phyloP scores from a whole-genome alignment of 2,888 invertebrate genomes.

The Mythimna loreyi region DNA sequence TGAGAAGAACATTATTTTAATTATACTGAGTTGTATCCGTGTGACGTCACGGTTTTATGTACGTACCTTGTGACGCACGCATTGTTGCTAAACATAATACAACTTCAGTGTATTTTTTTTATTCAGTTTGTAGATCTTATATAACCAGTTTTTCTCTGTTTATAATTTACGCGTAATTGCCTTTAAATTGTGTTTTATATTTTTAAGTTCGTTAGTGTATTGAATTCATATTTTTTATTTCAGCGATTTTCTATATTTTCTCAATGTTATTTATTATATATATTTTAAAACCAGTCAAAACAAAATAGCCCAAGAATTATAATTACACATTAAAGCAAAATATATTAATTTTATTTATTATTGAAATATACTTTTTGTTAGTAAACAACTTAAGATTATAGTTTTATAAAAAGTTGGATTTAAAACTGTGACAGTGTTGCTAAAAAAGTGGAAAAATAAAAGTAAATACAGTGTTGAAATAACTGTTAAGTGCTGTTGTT shows the following conservation, averaged over 20 bases:
- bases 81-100: not conserved
- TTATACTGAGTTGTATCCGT: slow-evolving; percentile 19
- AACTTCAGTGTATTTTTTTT: slow-evolving; percentile 15
- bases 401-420: slow-evolving; percentile 17
- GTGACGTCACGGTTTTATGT: slow-evolving; percentile 19
- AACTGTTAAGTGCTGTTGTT: not conserved
- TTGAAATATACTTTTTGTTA: slow-evolving; percentile 1
- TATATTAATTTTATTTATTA: not conserved
- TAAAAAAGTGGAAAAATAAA: not conserved
- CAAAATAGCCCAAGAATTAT: too few relatives aligned
- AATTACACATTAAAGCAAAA: too few relatives aligned
- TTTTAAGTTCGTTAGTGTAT: slow-evolving; percentile 3
- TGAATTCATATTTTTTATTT: too few relatives aligned
- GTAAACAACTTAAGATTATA: not conserved
- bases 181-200: slow-evolving; percentile 8
- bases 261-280: too few relatives aligned
- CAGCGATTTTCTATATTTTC: too few relatives aligned
- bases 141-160: not conserved
- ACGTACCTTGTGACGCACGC: slow-evolving; percentile 28
- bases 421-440: not conserved
- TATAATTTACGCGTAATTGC: slow-evolving; percentile 7
- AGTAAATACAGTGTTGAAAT: not conserved
- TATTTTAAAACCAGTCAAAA: too few relatives aligned
- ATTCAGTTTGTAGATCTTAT: too few relatives aligned
- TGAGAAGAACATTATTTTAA: slow-evolving; percentile 41